Conservation (phyloP, 2,888 invertebrate genomes). For the Axea sp. region DNA sequence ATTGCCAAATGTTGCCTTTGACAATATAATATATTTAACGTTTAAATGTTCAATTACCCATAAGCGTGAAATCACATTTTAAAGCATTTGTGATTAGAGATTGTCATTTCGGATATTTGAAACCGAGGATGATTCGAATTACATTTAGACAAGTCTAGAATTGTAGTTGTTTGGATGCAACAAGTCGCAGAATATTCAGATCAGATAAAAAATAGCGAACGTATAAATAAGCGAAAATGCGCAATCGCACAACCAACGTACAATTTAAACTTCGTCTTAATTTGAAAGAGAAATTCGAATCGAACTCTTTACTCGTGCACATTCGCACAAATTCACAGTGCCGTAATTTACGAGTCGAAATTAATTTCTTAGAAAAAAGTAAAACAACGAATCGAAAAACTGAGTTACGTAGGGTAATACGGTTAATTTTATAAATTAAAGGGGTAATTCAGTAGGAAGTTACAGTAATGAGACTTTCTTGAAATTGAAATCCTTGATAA, state of each 20-base stretch:
- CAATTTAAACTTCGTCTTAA: background rate
- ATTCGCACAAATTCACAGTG: slow-evolving; percentile 6
- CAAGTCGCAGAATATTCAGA: background rate
- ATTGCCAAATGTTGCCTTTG: too few species aligned
- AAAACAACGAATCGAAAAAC: slow-evolving; percentile 12
- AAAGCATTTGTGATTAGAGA: too few species aligned
- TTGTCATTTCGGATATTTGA: too few species aligned
- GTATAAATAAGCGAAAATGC: background rate
- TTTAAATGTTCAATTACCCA: too few species aligned
- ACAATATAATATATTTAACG: too few species aligned
- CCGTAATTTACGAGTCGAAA: slow-evolving; percentile 16
- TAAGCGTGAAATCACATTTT: too few species aligned
- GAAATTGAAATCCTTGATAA: slow-evolving; percentile 14
- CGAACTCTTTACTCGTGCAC: background rate
- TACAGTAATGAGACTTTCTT: slow-evolving; percentile 1
- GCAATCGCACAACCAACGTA: background rate
- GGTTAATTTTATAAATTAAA: slow-evolving; percentile 11
- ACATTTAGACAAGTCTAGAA: too few species aligned
- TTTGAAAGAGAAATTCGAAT: background rate
- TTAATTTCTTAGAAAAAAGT: slow-evolving; percentile 7
- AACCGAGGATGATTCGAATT: too few species aligned
- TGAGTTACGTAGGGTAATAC: slow-evolving; percentile 5
- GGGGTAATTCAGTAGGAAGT: slow-evolving; percentile 10
- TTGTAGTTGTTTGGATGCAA: too few species aligned
- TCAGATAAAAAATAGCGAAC: background rate